Evolutionary conservation across 2,888 invertebrate genomes (phyloP).

Genomic region (Diogma glabrata): DNA sequence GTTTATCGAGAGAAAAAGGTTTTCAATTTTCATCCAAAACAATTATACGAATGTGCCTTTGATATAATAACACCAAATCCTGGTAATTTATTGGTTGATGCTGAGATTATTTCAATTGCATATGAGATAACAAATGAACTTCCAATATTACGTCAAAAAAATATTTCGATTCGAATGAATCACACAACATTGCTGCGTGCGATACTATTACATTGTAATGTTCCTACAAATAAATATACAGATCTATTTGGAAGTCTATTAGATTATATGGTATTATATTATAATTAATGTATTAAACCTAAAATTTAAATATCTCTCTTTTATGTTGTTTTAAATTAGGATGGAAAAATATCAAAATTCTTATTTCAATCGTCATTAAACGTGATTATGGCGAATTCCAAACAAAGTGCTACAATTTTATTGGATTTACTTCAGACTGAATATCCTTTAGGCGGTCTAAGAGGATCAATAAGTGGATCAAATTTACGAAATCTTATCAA

Average conservation of each 20-base stretch:
- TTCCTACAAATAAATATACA: conserved; percentile 54
- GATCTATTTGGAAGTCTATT: conserved; percentile 9
- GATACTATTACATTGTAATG: conserved; percentile 66
- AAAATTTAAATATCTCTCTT: too few relatives aligned
- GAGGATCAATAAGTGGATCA: conserved; percentile 29
- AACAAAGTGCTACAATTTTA: conserved; percentile 29
- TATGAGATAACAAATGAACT: conserved; percentile 62
- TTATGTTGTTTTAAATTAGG: too few relatives aligned
- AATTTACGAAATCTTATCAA: conserved; percentile 46
- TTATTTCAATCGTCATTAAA: conserved; percentile 59
- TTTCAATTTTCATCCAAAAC: conserved; percentile 75
- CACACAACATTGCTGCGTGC: conserved; percentile 66
- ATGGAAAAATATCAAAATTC: conserved; percentile 51
- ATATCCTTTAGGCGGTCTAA: conserved; percentile 28
- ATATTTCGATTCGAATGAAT: conserved; percentile 61
- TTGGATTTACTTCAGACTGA: conserved; percentile 32
- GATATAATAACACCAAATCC: conserved; percentile 75
- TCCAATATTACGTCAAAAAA: conserved; percentile 49
- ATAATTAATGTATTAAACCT: too few relatives aligned
- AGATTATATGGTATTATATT: conserved; percentile 8
- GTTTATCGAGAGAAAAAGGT: conserved; percentile 75
- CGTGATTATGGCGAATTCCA: conserved; percentile 47
- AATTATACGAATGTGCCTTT: conserved; percentile 83
- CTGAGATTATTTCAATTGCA: conserved; percentile 70
- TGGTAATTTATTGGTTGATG: conserved; percentile 68